A percentile compares a stretch with the other conserved stretches of the same genome.
Evolutionary conservation across 2,888 invertebrate genomes (phyloP).

Genomic region (Trilocha varians): DNA sequence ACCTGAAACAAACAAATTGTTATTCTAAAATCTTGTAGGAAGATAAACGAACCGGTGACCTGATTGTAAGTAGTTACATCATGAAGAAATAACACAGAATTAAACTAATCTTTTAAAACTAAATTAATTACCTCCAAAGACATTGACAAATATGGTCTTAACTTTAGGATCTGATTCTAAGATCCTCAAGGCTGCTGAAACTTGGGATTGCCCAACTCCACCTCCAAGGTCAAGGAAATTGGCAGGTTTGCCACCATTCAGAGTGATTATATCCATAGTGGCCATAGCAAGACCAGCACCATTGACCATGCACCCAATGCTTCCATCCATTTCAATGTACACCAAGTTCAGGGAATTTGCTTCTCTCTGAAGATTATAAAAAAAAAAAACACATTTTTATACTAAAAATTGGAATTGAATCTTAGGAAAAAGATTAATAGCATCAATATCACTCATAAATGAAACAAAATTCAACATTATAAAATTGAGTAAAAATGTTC

Average conservation of each 20-base stretch:
- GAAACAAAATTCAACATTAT: not conserved
- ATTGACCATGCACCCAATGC: slow-evolving; percentile 97
- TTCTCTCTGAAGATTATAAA: slow-evolving; percentile 73
- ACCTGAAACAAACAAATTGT: slow-evolving; percentile 77
- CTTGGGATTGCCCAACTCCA: slow-evolving; percentile 94
- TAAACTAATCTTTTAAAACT: not conserved
- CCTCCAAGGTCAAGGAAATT: slow-evolving; percentile 99
- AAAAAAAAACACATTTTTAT: not conserved
- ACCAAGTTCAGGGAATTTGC: slow-evolving; percentile 92
- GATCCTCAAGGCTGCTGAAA: slow-evolving; percentile 92
- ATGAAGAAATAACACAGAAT: not conserved
- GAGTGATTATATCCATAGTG: slow-evolving; percentile 98
- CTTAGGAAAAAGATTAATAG: not conserved
- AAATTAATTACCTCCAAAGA: slow-evolving; percentile 84
- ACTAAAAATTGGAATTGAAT: not conserved
- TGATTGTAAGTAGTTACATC: slow-evolving; percentile 1
- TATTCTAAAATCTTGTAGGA: no score
- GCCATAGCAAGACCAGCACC: slow-evolving; percentile 99
- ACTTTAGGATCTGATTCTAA: slow-evolving; percentile 91
- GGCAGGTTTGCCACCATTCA: slow-evolving; percentile 96
- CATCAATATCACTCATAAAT: no score
- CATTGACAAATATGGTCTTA: slow-evolving; percentile 96
- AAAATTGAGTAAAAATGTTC: not conserved
- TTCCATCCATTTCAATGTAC: slow-evolving; percentile 98
- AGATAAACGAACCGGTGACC: no score